phyloP scores from a whole-genome alignment of 2,888 invertebrate genomes.

The Eupithecia abbreviata region DNA sequence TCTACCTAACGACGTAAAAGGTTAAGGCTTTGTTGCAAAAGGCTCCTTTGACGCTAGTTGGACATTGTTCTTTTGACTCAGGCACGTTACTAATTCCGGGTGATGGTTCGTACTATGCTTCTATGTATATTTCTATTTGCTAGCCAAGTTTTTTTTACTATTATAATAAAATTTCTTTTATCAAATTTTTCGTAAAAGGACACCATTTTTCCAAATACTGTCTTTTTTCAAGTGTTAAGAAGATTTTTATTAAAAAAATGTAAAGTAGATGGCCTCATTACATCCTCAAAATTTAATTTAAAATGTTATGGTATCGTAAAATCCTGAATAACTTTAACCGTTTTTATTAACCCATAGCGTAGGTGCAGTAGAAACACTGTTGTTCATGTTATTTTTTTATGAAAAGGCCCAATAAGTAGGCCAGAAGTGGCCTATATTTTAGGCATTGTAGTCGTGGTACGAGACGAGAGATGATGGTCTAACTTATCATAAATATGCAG shows the following conservation, averaged over 20 bases:
- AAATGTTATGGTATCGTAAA: conserved; percentile 25
- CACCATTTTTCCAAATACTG: not conserved
- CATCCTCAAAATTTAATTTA: conserved; percentile 27
- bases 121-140: not conserved
- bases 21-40: conserved; percentile 68
- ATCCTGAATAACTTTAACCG: not conserved
- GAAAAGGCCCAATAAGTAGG: not conserved
- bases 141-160: not conserved
- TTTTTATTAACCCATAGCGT: not conserved
- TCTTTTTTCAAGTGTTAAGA: conserved; percentile 20
- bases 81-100: conserved; percentile 43
- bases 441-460: too few relatives aligned
- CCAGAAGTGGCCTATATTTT: too few relatives aligned
- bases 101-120: conserved; percentile 23
- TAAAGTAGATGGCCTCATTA: conserved; percentile 25
- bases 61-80: conserved; percentile 74
- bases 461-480: too few relatives aligned
- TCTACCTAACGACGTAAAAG: conserved; percentile 49
- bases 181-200: not conserved
- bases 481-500: too few relatives aligned
- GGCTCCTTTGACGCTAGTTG: conserved; percentile 69
- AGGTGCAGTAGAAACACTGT: not conserved
- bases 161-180: not conserved
- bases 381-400: not conserved
- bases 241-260: conserved; percentile 35